Percentiles rank a stretch among this genome's conserved stretches.
Conservation (phyloP, 2,888 invertebrate genomes). For the Apantesis nais region DNA sequence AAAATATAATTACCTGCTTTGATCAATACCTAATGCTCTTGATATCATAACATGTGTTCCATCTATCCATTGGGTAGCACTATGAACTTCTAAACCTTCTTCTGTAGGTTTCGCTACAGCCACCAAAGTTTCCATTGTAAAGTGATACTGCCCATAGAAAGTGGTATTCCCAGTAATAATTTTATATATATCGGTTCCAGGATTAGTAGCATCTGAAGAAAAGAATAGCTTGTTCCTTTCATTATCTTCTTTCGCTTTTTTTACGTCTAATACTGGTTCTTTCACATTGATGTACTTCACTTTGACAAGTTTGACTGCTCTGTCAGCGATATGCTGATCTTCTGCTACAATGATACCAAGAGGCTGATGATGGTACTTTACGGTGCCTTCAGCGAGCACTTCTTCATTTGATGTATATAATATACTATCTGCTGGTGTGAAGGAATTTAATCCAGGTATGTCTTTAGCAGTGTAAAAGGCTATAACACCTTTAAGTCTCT, state of each 20-base stretch:
- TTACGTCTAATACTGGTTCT: conserved; percentile 34
- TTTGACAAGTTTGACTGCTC: conserved; percentile 82
- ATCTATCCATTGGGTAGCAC: conserved; percentile 87
- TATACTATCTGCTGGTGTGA: conserved; percentile 60
- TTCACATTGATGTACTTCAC: conserved; percentile 77
- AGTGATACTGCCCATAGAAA: conserved; percentile 88
- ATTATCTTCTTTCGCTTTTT: conserved; percentile 30
- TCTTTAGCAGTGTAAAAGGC: conserved; percentile 87
- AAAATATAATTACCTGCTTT: conserved; percentile 59
- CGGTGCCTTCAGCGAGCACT: conserved; percentile 61
- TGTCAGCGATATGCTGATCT: conserved; percentile 77
- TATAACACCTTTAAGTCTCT: conserved; percentile 84
- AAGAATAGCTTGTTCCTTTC: conserved; percentile 21
- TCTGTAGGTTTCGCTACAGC: conserved; percentile 88
- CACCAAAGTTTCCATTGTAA: conserved; percentile 89
- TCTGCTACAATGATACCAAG: conserved; percentile 83
- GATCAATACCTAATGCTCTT: conserved; percentile 75
- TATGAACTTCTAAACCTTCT: conserved; percentile 88
- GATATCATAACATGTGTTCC: conserved; percentile 81
- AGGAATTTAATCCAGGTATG: conserved; percentile 87
- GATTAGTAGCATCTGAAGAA: conserved; percentile 29
- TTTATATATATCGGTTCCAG: conserved; percentile 33
- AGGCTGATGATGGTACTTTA: conserved; percentile 61
- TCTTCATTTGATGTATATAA: conserved; percentile 51
- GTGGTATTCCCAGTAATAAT: conserved; percentile 67